Base-by-base conservation (phyloP, 2,797 vertebrate genomes). In the Melanotaenia trifasciata region DNA sequence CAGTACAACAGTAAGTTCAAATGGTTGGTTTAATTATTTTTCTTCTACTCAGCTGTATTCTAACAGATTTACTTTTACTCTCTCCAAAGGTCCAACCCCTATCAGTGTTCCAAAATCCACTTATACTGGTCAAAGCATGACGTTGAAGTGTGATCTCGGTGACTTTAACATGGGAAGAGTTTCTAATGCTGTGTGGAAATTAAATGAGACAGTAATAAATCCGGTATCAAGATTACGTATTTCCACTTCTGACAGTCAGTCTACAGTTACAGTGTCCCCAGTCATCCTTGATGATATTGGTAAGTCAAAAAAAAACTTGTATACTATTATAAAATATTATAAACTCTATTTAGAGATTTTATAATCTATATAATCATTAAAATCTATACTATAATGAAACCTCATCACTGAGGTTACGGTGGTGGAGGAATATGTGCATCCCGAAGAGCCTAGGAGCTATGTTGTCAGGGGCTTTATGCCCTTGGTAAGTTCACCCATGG, bases 211-310 rank as follows among this genome's bases (percentile, higher is more conserved):
- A 2, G 0, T 22, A 26, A 75, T 88, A 32, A 4, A 0, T 47
- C 20, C 1, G 0, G 0, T 38, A 43, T 43, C 43, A 45, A 85
- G 84, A 56, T 50, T 78, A 16, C 2, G 0, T 1, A 28, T 80
- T 20, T 8, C 0, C 16, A 2, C 0, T 36, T 12, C 24, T 11
- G 9, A 0, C 0, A 6, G 0, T 2, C 11, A 0, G 1, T 88
- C 74, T 2, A 12, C 0, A 0, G 85, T 95, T 38, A 76, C 1
- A 47, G 2, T 94, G 2, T 33, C 1, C 0, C 81, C 57, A 0
- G 51, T 86, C 9, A 67, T 72, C 33, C 5, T 18, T 33, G 30
- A 28, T 7, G 90, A 95, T 73, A 67, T 2, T 6, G 94, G 94
- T 95, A 63, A 91, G 91, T 86, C 9, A 18, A 26, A 8, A 1